Conservation (phyloP, 1,140 invertebrate species). For the Calliphora vicina region DNA sequence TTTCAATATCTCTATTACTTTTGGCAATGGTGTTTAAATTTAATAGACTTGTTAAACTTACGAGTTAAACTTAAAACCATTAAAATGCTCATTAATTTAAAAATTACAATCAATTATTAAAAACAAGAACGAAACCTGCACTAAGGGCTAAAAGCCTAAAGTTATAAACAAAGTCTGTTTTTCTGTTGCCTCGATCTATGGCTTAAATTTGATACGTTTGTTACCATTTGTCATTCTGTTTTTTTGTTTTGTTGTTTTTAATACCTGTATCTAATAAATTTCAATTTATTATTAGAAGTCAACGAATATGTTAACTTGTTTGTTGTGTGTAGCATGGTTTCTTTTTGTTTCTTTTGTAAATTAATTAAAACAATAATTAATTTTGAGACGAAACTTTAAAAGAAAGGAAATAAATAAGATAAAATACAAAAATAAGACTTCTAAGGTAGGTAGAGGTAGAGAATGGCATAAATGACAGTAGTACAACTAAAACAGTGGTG, state of each 20-base stretch:
- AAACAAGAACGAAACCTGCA: too few relatives aligned
- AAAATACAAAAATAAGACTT: not conserved
- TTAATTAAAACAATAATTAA: constrained; percentile 11
- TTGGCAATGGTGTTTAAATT: too few relatives aligned
- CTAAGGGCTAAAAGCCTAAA: too few relatives aligned
- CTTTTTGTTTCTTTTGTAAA: not conserved
- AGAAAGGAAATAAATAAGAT: not conserved
- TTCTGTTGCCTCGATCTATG: too few relatives aligned
- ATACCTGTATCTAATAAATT: not conserved
- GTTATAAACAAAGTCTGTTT: too few relatives aligned
- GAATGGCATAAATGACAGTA: not conserved
- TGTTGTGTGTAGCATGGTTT: too few relatives aligned
- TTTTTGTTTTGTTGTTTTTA: not conserved
- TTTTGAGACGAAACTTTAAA: not conserved
- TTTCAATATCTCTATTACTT: too few relatives aligned
- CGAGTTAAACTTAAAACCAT: too few relatives aligned
- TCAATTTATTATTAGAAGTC: not conserved
- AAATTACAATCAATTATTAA: too few relatives aligned
- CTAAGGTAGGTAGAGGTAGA: not conserved
- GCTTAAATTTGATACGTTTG: not conserved
- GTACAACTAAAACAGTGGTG: not conserved
- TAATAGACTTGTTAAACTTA: too few relatives aligned
- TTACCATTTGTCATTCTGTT: not conserved
- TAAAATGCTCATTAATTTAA: too few relatives aligned
- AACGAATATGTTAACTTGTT: not conserved